Conservation (phyloP, 2,797 vertebrate species). For the Pelobates cultripes region DNA sequence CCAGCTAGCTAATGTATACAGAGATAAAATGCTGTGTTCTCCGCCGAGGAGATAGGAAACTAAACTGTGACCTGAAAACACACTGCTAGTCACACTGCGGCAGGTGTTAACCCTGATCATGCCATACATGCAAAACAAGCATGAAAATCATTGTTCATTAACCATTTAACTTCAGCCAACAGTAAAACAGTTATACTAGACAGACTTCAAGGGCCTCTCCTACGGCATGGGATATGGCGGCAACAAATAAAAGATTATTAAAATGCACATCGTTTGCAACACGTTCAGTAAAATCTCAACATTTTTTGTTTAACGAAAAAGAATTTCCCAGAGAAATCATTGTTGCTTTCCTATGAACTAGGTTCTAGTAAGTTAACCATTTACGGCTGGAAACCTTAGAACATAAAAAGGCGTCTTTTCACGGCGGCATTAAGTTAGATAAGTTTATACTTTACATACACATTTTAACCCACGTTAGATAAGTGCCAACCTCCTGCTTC, state of each 20-base stretch:
- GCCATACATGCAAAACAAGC: slow-evolving; percentile 38
- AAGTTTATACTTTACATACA: too few species aligned
- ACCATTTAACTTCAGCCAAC: slow-evolving; percentile 15
- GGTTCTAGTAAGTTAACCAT: too few species aligned
- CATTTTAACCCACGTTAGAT: too few species aligned
- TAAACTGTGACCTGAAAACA: background rate
- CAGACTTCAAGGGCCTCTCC: background rate
- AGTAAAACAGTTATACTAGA: background rate
- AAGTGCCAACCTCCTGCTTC: too few species aligned
- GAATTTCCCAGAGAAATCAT: background rate
- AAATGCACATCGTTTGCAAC: too few species aligned
- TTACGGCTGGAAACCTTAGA: too few species aligned
- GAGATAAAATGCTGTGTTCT: slow-evolving; percentile 21
- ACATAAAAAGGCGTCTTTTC: too few species aligned
- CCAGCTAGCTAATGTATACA: background rate
- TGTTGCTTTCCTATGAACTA: background rate
- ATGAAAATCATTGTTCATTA: background rate
- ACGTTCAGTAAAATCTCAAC: too few species aligned
- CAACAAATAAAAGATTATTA: background rate
- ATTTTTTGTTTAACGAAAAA: too few species aligned
- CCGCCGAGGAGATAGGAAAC: slow-evolving; percentile 1
- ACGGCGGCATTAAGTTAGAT: too few species aligned
- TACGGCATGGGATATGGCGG: background rate
- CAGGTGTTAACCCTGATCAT: slow-evolving; percentile 10
- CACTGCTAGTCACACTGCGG: slow-evolving; percentile 18